A percentile compares a stretch with the other conserved stretches of the same genome.
phyloP scores from a whole-genome alignment of 2,888 invertebrate genomes.

The Tribolium freemani region DNA sequence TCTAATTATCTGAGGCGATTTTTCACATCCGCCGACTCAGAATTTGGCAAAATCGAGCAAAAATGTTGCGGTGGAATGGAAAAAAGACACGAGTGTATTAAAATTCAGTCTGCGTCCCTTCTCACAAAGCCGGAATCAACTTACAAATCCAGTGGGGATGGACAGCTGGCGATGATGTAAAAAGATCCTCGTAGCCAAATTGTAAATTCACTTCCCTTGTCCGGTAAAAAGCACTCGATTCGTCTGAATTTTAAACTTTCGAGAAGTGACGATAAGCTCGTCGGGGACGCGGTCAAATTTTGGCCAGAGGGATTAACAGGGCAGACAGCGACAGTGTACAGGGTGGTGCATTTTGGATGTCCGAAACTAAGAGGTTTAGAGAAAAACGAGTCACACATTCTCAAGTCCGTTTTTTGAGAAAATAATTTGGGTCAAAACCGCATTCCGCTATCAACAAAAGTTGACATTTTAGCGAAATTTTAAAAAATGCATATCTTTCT shows the following conservation, averaged over 20 bases:
- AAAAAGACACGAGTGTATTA: constrained; percentile 19
- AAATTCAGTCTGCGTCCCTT: constrained; percentile 38
- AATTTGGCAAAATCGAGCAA: not conserved
- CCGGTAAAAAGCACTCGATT: constrained; percentile 68
- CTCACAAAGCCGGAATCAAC: constrained; percentile 59
- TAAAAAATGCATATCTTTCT: too few species aligned
- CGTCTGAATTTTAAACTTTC: constrained; percentile 65
- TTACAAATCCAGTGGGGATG: constrained; percentile 67
- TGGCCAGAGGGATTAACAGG: constrained; percentile 19
- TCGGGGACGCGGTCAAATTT: constrained; percentile 30
- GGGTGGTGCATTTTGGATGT: too few species aligned
- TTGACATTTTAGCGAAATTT: too few species aligned
- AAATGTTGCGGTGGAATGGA: not conserved
- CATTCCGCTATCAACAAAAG: too few species aligned
- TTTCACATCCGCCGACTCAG: not conserved
- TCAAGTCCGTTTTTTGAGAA: too few species aligned
- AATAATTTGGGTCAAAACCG: too few species aligned
- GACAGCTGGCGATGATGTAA: constrained; percentile 65
- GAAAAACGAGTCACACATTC: too few species aligned
- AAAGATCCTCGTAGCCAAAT: constrained; percentile 60
- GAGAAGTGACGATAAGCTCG: constrained; percentile 35
- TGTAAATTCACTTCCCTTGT: constrained; percentile 70
- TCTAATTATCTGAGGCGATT: constrained; percentile 35
- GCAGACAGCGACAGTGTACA: not conserved
- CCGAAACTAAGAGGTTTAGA: too few species aligned